Base-by-base conservation (phyloP, 2,113 vertebrate species). In the Pyrgilauda ruficollis region DNA sequence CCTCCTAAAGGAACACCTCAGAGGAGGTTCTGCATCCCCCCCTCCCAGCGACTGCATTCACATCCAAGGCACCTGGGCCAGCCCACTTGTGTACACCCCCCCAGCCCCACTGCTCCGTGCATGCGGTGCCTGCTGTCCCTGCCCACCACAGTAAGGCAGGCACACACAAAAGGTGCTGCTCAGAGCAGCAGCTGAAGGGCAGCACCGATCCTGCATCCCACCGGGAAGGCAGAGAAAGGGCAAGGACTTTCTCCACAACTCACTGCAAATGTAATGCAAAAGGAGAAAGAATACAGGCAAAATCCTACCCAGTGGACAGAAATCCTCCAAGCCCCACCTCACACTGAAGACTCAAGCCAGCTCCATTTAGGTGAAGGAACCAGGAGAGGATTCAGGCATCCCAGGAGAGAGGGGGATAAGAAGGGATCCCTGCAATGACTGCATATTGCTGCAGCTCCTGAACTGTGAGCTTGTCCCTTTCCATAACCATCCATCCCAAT, bases 31-130 rank as follows among this genome's bases (percentile, higher is more conserved):
- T 30, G 24, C n/a, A 62, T 5, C 21, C 35, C 28, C 28, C 49
- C 24, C 59, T 37, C 46, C 69, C 46, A 39, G 39, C 0, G 0
- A 2, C 39, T 19, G 8, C 6, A 8, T 7, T 68, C 85, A 31
- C 43, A 92, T 3, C 27, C 30, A 0, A 3, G 7, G 4, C 23
- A 13, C 3, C 27, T 3, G 9, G 31, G 75, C 33, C 86, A 59
- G 19, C 20, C 50, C n/a, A 10, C 11, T 13, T 1, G 0, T 22
- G 8, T 9, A 16, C n/a, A 7, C 28, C 28, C 19, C 19, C 21
- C 43, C 66, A 59, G 66, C 26, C 24, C 35, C 3, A 5, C 19
- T 30, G 50, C 64, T 50, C 33, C 5, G 2, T 10, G 9, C 17
- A 1, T 0, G 10, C 9, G 31, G 14, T 13, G 15, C 43, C 62